Conservation (phyloP, 2,888 invertebrate species). For the Drosophila peninsularis region DNA sequence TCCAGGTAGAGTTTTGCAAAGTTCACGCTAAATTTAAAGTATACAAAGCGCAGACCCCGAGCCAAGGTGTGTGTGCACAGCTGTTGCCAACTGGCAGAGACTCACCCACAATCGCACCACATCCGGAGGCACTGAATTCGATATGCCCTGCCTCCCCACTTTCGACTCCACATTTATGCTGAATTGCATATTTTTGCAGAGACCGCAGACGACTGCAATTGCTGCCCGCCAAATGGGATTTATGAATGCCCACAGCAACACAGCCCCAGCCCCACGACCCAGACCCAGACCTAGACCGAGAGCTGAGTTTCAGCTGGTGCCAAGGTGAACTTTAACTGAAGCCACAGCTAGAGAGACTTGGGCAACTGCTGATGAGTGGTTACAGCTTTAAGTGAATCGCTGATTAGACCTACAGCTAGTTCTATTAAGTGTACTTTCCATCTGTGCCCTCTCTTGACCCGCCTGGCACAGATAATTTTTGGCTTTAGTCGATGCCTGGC, state of each 20-base stretch:
- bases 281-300: slow-evolving; percentile 15
- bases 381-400: slow-evolving; percentile 14
- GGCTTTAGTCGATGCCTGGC: not conserved
- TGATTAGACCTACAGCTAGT: slow-evolving; percentile 33
- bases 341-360: slow-evolving; percentile 13
- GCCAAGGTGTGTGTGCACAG: slow-evolving; percentile 60
- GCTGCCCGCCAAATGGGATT: slow-evolving; percentile 63
- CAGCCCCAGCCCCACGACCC: not conserved
- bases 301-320: slow-evolving; percentile 17
- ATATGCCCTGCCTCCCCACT: slow-evolving; percentile 37
- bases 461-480: not conserved
- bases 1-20: slow-evolving; percentile 31
- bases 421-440: slow-evolving; percentile 8
- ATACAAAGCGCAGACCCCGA: slow-evolving; percentile 40
- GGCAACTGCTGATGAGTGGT: slow-evolving; percentile 40
- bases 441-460: not conserved
- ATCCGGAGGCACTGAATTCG: slow-evolving; percentile 55
- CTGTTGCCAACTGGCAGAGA: slow-evolving; percentile 55
- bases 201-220: slow-evolving; percentile 63
- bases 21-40: slow-evolving; percentile 64
- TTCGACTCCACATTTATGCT: slow-evolving; percentile 34
- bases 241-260: slow-evolving; percentile 56
- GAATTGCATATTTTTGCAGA: slow-evolving; percentile 63
- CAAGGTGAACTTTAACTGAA: slow-evolving; percentile 41
- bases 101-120: slow-evolving; percentile 37